These are phyloP conservation scores for Cinara cedri DNA, from an alignment of 2,888 invertebrate species.

Conservation along the genomic window DNA sequence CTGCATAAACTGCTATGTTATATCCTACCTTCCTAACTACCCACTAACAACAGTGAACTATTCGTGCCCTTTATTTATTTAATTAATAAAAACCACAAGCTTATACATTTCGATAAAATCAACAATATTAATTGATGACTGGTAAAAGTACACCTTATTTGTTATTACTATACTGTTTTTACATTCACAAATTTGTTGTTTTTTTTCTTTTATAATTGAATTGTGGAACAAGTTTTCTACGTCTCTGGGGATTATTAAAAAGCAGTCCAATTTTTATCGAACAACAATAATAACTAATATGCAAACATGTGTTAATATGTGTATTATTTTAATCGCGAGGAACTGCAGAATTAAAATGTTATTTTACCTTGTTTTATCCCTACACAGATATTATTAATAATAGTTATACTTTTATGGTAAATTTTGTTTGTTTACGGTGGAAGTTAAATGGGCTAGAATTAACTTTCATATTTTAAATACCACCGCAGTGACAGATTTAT, in stretches of 20 bases:
- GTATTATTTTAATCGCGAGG: background rate
- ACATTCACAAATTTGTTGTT: background rate
- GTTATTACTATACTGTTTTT: slow-evolving; percentile 14
- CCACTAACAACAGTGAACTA: too few relatives aligned
- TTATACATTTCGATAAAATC: slow-evolving; percentile 3
- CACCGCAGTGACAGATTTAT: too few relatives aligned
- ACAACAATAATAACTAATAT: background rate
- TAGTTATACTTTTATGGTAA: too few relatives aligned
- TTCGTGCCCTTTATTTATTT: slow-evolving; percentile 15
- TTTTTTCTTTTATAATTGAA: background rate
- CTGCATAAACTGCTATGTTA: too few relatives aligned
- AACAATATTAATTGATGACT: background rate
- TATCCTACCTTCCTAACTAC: too few relatives aligned
- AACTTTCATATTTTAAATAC: too few relatives aligned
- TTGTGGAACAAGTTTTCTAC: background rate
- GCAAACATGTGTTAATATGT: background rate
- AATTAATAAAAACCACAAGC: background rate
- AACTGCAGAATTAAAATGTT: background rate
- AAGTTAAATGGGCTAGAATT: too few relatives aligned
- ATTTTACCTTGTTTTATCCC: too few relatives aligned
- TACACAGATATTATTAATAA: too few relatives aligned
- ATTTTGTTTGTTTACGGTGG: too few relatives aligned
- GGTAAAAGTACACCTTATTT: background rate
- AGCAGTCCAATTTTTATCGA: slow-evolving; percentile 3
- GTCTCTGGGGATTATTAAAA: slow-evolving; percentile 28